A percentile compares a stretch with the other conserved stretches of the same genome.
Evolutionary conservation across 2,797 vertebrate species (phyloP).

Genomic region (Pseudochaenichthys georgianus): DNA sequence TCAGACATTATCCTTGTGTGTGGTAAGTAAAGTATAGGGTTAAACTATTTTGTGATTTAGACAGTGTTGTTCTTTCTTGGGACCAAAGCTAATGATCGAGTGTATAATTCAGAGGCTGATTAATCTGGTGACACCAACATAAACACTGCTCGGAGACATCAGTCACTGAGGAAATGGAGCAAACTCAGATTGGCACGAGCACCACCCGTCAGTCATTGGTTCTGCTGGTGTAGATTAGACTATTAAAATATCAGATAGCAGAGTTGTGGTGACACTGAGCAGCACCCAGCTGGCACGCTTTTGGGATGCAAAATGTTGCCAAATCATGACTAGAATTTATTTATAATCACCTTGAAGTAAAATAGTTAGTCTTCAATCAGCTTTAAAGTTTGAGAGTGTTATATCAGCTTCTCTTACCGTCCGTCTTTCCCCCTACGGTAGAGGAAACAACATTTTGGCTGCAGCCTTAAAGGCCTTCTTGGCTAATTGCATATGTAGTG

Average conservation of each 20-base stretch:
- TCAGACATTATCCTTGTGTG: too few species aligned
- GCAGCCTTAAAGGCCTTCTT: conserved; percentile 63
- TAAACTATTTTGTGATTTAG: background rate
- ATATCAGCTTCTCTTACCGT: background rate
- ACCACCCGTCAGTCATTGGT: conserved; percentile 24
- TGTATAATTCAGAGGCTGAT: conserved; percentile 1
- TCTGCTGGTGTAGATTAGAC: conserved; percentile 33
- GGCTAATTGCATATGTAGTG: conserved; percentile 75
- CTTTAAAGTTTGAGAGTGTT: background rate
- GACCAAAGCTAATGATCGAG: background rate
- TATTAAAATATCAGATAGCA: conserved; percentile 57
- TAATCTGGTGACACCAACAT: background rate
- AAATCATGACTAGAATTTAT: conserved; percentile 10
- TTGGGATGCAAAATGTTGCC: background rate
- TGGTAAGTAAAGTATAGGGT: too few species aligned
- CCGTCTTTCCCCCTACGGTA: conserved; percentile 17
- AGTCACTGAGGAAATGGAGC: conserved; percentile 14
- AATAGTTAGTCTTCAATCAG: background rate
- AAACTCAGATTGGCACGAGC: conserved; percentile 4
- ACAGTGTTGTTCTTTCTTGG: background rate
- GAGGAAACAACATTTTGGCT: conserved; percentile 30
- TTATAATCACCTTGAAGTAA: conserved; percentile 8
- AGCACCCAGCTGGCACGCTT: conserved; percentile 33
- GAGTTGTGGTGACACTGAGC: conserved; percentile 24
- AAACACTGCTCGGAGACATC: conserved; percentile 1